Evolutionary conservation across 2,113 vertebrate species (phyloP), one percentile per base, ranked within the genome.

Genomic region (Gnathonemus longibarbis): DNA sequence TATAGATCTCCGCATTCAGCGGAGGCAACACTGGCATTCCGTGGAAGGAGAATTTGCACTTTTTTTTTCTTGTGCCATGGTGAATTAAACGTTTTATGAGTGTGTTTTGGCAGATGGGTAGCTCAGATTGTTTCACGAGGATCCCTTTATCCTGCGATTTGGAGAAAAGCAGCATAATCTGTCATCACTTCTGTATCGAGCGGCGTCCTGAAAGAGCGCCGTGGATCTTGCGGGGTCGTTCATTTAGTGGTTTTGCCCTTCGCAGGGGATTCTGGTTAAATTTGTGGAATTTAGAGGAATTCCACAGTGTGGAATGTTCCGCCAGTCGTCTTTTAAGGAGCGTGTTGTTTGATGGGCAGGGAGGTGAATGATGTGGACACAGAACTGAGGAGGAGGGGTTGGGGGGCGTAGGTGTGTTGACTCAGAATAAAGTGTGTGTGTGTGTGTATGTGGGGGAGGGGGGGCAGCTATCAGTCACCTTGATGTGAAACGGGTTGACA

Each of bases 381-480:
- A 66, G 58, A 52, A 45, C 19, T 17, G 35, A 52, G 49, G 48
- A 35, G 50, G 50, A 15, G 85, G 46, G 48, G 35, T 9, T 24
- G 31, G 56, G 53, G 45, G 56, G 24, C 21, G 9, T 21, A 39
- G 46, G 49, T 21, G 53, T 39, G n/a, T 53, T 62, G 56, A 50
- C 77, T 88, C 74, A 42, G 66, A 77, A 50, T 58, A 39, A 48
- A 84, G 52, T 15, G 24, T 2, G 45, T 49, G 24, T 2, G 45
- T 49, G 62, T 21, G 53, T 56, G 53, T 21, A 19, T 19, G 53
- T 17, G 53, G 53, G 0, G 17, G 19, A n/a, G n/a, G 7, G 58
- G 77, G 21, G 46, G 90, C 90, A 91, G 89, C 91, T 92, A 93
- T 95, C 94, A 93, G 91, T 95, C 94, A 94, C 66, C 70, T 87